phyloP scores from a whole-genome alignment of 2,113 vertebrate genomes.

The Cyprinodon variegatus region DNA sequence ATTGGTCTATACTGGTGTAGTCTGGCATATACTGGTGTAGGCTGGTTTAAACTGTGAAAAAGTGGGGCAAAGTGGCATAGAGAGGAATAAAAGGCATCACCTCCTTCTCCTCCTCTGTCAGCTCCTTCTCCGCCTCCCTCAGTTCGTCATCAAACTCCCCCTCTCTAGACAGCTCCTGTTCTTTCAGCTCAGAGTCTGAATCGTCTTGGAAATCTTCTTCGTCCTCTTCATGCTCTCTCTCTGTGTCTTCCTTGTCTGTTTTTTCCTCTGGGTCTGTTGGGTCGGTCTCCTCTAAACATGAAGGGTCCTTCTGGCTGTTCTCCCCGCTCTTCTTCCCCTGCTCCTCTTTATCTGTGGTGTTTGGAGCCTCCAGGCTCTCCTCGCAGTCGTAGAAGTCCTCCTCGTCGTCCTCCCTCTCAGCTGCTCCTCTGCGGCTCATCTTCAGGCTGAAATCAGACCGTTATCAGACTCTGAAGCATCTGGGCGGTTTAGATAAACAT shows the following conservation, averaged over 20 bases:
- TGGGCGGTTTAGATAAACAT: background rate
- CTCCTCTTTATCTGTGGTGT: background rate
- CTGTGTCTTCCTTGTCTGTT: background rate
- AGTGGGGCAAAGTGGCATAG: no score
- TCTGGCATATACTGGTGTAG: no score
- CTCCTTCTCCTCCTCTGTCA: constrained; percentile 67
- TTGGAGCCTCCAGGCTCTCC: constrained; percentile 39
- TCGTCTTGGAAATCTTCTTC: constrained; percentile 13
- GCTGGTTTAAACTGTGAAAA: no score
- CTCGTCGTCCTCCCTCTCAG: constrained; percentile 27
- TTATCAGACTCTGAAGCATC: background rate
- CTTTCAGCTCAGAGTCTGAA: constrained; percentile 38
- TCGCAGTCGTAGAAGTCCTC: constrained; percentile 69
- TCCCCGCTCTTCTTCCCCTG: background rate
- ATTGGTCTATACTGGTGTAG: no score
- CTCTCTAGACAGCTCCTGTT: constrained; percentile 12
- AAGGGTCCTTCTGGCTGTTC: background rate
- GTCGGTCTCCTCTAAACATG: background rate
- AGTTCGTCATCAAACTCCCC: constrained; percentile 58
- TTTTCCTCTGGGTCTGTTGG: background rate
- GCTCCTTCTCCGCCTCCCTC: constrained; percentile 59
- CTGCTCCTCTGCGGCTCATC: constrained; percentile 40
- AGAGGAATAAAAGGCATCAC: constrained; percentile 22
- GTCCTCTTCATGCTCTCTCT: background rate
- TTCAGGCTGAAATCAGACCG: constrained; percentile 5